Evolutionary conservation across 2,797 vertebrate species (phyloP).

Genomic region (Gallinago stenura): DNA sequence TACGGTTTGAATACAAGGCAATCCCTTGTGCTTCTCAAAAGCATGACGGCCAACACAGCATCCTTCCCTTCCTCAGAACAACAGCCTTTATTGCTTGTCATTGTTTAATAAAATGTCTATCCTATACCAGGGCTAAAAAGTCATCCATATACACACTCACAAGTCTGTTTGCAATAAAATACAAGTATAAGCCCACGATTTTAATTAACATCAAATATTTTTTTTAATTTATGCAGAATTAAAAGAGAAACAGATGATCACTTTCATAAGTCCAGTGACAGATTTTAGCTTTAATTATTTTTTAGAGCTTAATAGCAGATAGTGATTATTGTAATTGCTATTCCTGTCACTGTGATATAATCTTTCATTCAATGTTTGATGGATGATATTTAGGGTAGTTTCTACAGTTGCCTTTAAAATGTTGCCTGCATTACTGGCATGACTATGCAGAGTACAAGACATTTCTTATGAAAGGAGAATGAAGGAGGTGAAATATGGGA

Average conservation of each 20-base stretch:
- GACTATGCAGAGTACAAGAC: not conserved
- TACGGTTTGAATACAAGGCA: constrained; percentile 8
- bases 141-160: not conserved
- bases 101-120: constrained; percentile 33
- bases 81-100: constrained; percentile 14
- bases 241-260: constrained; percentile 60
- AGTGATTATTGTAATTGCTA: constrained; percentile 24
- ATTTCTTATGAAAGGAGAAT: not conserved
- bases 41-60: not conserved
- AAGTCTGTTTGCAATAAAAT: constrained; percentile 55
- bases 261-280: constrained; percentile 61
- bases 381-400: constrained; percentile 30
- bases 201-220: constrained; percentile 73
- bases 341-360: constrained; percentile 41
- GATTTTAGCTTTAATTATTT: constrained; percentile 72
- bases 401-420: constrained; percentile 22
- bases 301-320: constrained; percentile 61
- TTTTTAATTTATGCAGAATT: constrained; percentile 71
- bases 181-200: constrained; percentile 30
- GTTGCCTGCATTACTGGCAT: not conserved
- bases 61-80: not conserved
- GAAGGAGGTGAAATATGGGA: not conserved
- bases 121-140: not conserved
- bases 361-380: constrained; percentile 60
- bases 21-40: not conserved